phyloP scores from a whole-genome alignment of 2,113 vertebrate genomes.

The Coryphaenoides rupestris region DNA sequence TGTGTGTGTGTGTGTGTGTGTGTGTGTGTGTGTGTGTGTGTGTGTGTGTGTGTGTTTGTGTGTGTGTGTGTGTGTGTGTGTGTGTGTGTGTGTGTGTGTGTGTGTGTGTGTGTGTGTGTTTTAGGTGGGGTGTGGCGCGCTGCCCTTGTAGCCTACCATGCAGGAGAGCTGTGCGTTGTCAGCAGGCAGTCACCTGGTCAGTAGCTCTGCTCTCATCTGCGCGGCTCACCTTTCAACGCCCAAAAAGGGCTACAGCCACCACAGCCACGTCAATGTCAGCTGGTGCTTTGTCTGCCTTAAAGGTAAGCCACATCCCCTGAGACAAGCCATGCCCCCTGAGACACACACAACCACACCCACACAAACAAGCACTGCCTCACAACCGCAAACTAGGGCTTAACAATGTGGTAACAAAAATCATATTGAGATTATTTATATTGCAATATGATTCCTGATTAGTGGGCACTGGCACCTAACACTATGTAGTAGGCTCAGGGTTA shows the following conservation, averaged over 20 bases:
- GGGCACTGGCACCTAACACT: too few species aligned
- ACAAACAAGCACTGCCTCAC: too few species aligned
- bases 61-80: background rate
- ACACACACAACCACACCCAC: too few species aligned
- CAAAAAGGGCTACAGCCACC: slow-evolving; percentile 90
- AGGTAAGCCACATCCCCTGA: slow-evolving; percentile 71
- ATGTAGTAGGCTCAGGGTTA: too few species aligned
- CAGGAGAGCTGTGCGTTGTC: slow-evolving; percentile 88
- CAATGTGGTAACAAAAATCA: too few species aligned
- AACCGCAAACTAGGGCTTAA: too few species aligned
- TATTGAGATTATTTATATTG: too few species aligned
- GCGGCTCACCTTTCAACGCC: slow-evolving; percentile 89
- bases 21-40: background rate
- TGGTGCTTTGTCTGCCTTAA: slow-evolving; percentile 99
- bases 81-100: too few species aligned
- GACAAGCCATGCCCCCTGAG: too few species aligned
- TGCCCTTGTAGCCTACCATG: slow-evolving; percentile 92
- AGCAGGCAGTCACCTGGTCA: slow-evolving; percentile 85
- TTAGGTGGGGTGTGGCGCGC: too few species aligned
- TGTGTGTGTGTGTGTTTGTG: background rate
- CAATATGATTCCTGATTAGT: too few species aligned
- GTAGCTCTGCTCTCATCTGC: slow-evolving; percentile 86
- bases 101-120: background rate
- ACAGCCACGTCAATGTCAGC: slow-evolving; percentile 95
- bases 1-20: too few species aligned